Evolutionary conservation across 2,797 vertebrate genomes (phyloP).

Genomic region (Gila robusta): DNA sequence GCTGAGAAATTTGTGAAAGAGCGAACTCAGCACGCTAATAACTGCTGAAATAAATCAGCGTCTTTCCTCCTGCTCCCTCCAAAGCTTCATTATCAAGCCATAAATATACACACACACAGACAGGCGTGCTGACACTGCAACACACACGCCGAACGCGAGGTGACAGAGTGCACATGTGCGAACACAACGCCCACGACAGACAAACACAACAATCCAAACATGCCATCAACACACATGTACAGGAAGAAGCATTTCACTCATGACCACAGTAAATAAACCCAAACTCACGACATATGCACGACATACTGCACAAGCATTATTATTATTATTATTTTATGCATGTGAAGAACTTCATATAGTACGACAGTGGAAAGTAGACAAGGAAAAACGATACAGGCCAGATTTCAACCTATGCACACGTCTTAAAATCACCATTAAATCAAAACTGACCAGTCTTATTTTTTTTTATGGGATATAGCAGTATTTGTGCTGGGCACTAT

Average conservation of each 20-base stretch:
- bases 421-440: background rate
- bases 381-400: background rate
- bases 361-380: background rate
- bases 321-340: background rate
- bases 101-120: slow-evolving; percentile 59
- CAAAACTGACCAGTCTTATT: background rate
- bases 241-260: slow-evolving; percentile 8
- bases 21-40: slow-evolving; percentile 43
- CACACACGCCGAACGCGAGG: background rate
- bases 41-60: slow-evolving; percentile 48
- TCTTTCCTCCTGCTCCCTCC: slow-evolving; percentile 46
- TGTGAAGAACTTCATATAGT: too few relatives aligned
- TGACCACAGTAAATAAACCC: background rate
- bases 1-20: slow-evolving; percentile 26
- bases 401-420: too few relatives aligned
- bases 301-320: background rate
- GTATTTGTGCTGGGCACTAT: background rate
- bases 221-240: slow-evolving; percentile 10
- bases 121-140: slow-evolving; percentile 58
- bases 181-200: slow-evolving; percentile 36
- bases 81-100: slow-evolving; percentile 51
- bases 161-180: slow-evolving; percentile 29
- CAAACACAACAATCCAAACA: slow-evolving; percentile 4
- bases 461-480: background rate
- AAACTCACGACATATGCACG: background rate